Evolutionary conservation across 1,140 invertebrate species (phyloP).

Genomic region (Tetramorium parvispinum): DNA sequence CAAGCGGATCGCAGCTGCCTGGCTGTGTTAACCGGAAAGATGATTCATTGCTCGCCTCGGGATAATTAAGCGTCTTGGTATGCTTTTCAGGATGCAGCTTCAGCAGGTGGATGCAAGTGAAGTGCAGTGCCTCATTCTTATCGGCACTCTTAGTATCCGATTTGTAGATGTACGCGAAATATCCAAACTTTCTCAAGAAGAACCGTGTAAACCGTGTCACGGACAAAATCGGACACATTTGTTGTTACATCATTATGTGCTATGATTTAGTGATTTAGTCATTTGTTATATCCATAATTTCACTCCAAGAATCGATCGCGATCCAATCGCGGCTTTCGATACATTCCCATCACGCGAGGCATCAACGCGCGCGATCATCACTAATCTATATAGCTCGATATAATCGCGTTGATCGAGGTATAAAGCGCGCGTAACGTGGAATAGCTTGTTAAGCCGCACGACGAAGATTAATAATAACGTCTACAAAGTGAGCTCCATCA

Average conservation of each 20-base stretch:
- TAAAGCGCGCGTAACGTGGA: conserved; percentile 53
- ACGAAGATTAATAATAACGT: conserved; percentile 63
- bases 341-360: neutral
- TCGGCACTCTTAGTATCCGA: neutral
- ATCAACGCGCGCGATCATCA: conserved; percentile 4
- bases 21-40: conserved; percentile 31
- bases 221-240: neutral
- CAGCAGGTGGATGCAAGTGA: conserved; percentile 3
- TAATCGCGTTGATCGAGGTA: conserved; percentile 32
- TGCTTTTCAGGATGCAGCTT: conserved; percentile 16
- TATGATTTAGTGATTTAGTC: neutral
- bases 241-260: neutral
- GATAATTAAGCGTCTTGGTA: conserved; percentile 30
- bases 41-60: conserved; percentile 40
- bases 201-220: neutral
- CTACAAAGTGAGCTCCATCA: conserved; percentile 55
- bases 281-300: neutral
- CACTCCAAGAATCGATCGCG: neutral
- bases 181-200: neutral
- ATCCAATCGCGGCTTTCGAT: neutral
- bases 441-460: conserved; percentile 58
- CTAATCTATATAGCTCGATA: conserved; percentile 15
- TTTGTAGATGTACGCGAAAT: neutral
- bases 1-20: conserved; percentile 38
- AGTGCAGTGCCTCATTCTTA: neutral